Percentiles rank a stretch among this genome's conserved stretches.
phyloP scores from a whole-genome alignment of 2,797 vertebrate genomes.

The Gobionotothen gibberifrons region DNA sequence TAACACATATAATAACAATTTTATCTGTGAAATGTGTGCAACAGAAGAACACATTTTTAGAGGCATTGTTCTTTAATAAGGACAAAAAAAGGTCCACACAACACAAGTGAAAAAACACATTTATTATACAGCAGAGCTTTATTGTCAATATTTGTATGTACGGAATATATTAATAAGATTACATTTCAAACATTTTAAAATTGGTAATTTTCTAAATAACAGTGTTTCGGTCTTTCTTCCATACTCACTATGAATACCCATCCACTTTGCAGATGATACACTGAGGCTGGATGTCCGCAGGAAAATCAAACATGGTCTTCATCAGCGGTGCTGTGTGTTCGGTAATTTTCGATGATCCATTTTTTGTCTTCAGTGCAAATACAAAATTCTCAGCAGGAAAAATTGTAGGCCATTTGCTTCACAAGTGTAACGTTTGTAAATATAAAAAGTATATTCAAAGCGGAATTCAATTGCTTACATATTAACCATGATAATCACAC shows the following conservation, averaged over 20 bases:
- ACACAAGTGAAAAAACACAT: constrained; percentile 16
- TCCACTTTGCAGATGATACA: not conserved
- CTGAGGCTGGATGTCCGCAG: not conserved
- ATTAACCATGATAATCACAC: not conserved
- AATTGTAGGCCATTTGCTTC: constrained; percentile 29
- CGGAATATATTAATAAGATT: not conserved
- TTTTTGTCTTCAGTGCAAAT: constrained; percentile 34
- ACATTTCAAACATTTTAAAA: too few relatives aligned
- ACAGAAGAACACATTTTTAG: constrained; percentile 1
- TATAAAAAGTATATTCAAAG: not conserved
- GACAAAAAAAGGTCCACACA: constrained; percentile 40
- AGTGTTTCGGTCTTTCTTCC: constrained; percentile 13
- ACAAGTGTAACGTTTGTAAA: constrained; percentile 10
- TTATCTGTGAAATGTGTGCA: not conserved
- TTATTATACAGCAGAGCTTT: constrained; percentile 49
- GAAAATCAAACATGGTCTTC: constrained; percentile 39
- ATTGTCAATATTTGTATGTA: constrained; percentile 5
- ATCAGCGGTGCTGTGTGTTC: constrained; percentile 8
- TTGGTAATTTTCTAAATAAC: too few relatives aligned
- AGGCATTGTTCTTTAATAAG: constrained; percentile 12
- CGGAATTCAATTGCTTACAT: not conserved
- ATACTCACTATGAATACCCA: constrained; percentile 64
- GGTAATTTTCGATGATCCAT: not conserved
- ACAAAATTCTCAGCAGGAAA: constrained; percentile 19
- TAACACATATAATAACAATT: constrained; percentile 27